Conservation (phyloP, 2,888 invertebrate species). For the Ypsolopha sequella region DNA sequence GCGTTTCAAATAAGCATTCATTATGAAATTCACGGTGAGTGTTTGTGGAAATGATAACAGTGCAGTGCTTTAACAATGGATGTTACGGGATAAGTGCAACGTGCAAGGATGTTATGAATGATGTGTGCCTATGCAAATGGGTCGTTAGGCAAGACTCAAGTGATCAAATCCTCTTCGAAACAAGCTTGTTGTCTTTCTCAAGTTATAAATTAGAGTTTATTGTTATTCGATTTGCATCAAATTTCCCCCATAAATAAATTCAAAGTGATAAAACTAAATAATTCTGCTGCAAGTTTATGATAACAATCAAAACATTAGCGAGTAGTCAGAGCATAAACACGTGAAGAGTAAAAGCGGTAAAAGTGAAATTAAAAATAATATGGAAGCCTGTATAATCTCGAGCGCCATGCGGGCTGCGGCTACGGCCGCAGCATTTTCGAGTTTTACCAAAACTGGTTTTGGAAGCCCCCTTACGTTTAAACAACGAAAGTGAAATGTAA, state of each 20-base stretch:
- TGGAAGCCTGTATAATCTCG: constrained; percentile 44
- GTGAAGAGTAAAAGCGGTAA: constrained; percentile 52
- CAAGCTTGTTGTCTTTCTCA: too few relatives aligned
- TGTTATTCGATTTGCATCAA: too few relatives aligned
- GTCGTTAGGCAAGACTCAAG: too few relatives aligned
- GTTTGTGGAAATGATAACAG: constrained; percentile 10
- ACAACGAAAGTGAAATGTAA: constrained; percentile 22
- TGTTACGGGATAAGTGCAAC: constrained; percentile 7
- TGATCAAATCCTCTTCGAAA: too few relatives aligned
- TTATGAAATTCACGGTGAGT: constrained; percentile 71
- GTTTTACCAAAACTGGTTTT: constrained; percentile 35
- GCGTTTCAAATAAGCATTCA: constrained; percentile 47
- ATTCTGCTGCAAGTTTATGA: neutral
- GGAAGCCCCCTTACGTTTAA: constrained; percentile 22
- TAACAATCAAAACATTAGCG: constrained; percentile 5
- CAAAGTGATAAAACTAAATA: too few relatives aligned
- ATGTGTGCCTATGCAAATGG: constrained; percentile 1
- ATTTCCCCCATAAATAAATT: too few relatives aligned
- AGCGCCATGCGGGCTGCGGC: constrained; percentile 44
- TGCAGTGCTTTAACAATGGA: constrained; percentile 15
- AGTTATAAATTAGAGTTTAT: too few relatives aligned
- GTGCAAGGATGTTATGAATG: constrained; percentile 2
- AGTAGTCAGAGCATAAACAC: constrained; percentile 5
- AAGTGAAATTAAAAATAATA: constrained; percentile 61
- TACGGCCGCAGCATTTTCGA: constrained; percentile 24